A percentile compares a stretch with the other conserved stretches of the same genome.
These are phyloP conservation scores for Edolisoma coerulescens DNA, from an alignment of 2,113 vertebrate genomes.

Conservation along the genomic window DNA sequence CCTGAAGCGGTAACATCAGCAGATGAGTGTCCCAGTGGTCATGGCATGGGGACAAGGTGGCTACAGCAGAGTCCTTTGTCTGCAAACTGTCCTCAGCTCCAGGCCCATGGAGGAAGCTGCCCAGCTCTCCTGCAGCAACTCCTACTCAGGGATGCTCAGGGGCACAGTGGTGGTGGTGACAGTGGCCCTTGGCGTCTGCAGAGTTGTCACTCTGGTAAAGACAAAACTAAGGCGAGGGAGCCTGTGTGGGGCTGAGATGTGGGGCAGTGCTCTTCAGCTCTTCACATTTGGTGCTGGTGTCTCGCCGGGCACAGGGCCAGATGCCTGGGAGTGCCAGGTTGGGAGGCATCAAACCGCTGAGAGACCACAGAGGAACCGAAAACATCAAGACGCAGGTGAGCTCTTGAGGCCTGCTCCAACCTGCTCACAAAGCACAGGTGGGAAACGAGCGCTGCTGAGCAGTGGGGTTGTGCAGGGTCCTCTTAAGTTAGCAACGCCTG, in stretches of 20 bases:
- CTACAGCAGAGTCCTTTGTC: neutral
- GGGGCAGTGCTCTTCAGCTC: neutral
- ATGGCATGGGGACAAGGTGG: neutral
- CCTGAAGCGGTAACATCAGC: rapidly evolving
- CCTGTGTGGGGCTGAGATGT: rapidly evolving
- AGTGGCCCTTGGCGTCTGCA: neutral
- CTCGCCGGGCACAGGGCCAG: rapidly evolving
- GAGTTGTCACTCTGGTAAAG: neutral
- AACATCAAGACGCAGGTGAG: neutral
- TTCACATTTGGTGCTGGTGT: neutral
- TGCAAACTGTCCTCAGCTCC: neutral
- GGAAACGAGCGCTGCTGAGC: neutral
- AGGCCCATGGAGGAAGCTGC: rapidly evolving
- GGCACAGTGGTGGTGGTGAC: neutral
- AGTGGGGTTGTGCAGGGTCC: neutral
- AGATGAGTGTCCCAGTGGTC: neutral
- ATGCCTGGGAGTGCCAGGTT: rapidly evolving
- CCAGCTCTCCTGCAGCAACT: neutral
- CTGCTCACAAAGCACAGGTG: neutral
- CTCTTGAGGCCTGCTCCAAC: neutral
- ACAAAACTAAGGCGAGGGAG: rapidly evolving
- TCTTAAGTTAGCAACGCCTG: rapidly evolving
- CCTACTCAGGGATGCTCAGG: neutral
- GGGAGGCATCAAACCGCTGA: rapidly evolving
- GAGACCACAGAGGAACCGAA: neutral